Conservation (phyloP, 2,113 vertebrate genomes). For the Pygoscelis adeliae region DNA sequence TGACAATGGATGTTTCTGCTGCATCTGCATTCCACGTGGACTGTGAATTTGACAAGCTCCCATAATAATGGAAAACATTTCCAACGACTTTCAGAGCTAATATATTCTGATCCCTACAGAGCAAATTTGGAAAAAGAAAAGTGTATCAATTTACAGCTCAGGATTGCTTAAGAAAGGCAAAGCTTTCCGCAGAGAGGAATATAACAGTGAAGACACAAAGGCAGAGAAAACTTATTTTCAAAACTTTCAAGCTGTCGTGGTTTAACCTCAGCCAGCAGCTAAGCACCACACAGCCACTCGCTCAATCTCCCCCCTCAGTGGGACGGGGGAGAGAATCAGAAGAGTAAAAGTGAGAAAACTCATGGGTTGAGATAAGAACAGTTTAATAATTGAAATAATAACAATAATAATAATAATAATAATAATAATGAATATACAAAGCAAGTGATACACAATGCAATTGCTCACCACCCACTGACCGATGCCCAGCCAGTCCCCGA, state of each 20-base stretch:
- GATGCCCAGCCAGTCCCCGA: no score
- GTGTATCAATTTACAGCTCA: background rate
- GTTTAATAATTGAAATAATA: no score
- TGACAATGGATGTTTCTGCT: background rate
- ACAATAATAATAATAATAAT: no score
- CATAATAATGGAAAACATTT: conserved; percentile 49
- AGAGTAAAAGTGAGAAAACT: no score
- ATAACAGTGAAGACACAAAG: background rate
- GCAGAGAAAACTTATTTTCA: conserved; percentile 29
- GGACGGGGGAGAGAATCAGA: no score
- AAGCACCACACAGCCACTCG: no score
- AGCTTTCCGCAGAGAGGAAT: conserved; percentile 13
- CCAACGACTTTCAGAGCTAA: conserved; percentile 20
- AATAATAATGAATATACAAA: no score
- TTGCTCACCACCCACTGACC: no score
- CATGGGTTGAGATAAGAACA: no score
- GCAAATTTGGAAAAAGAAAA: conserved; percentile 39
- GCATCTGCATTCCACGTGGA: conserved; percentile 28
- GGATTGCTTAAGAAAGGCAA: background rate
- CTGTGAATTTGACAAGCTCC: conserved; percentile 27
- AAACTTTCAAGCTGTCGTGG: background rate
- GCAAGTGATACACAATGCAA: no score
- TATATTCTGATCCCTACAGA: conserved; percentile 48
- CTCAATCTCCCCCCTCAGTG: no score
- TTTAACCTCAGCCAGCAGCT: no score